These are phyloP conservation scores for Edolisoma coerulescens DNA, from an alignment of 2,113 vertebrate species.

Conservation along the genomic window DNA sequence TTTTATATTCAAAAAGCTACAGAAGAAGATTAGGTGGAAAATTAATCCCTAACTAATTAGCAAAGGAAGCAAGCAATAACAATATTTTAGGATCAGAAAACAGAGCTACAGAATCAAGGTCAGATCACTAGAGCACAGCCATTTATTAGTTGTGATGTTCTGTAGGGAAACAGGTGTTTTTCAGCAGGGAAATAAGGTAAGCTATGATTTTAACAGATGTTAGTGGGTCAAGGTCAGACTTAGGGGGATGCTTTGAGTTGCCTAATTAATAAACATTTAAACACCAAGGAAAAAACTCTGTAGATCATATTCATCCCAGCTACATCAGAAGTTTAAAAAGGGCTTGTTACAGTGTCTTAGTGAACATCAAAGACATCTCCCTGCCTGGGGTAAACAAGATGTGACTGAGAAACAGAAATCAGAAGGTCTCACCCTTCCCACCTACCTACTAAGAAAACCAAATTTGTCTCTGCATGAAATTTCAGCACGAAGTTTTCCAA, in stretches of 20 bases:
- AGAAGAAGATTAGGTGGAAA: slow-evolving; percentile 32
- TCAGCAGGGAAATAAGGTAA: neutral
- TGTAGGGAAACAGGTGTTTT: neutral
- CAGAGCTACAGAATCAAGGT: neutral
- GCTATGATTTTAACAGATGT: neutral
- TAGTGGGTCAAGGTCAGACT: neutral
- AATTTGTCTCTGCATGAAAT: slow-evolving; percentile 8
- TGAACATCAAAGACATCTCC: neutral
- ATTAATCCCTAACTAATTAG: slow-evolving; percentile 37
- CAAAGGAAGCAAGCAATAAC: neutral
- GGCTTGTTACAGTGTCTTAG: neutral
- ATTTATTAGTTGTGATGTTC: neutral
- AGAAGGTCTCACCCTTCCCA: neutral
- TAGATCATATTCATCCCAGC: neutral
- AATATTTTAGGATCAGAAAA: neutral
- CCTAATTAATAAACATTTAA: slow-evolving; percentile 9
- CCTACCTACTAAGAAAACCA: neutral
- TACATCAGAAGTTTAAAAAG: neutral
- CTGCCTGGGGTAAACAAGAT: neutral
- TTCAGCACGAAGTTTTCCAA: neutral
- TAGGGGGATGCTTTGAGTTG: neutral
- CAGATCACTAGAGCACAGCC: neutral
- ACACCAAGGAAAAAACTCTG: neutral
- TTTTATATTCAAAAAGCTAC: slow-evolving; percentile 34
- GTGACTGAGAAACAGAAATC: neutral